These are phyloP conservation scores for Catamblyrhynchus diadema DNA, from an alignment of 2,797 vertebrate genomes.

Conservation along the genomic window DNA sequence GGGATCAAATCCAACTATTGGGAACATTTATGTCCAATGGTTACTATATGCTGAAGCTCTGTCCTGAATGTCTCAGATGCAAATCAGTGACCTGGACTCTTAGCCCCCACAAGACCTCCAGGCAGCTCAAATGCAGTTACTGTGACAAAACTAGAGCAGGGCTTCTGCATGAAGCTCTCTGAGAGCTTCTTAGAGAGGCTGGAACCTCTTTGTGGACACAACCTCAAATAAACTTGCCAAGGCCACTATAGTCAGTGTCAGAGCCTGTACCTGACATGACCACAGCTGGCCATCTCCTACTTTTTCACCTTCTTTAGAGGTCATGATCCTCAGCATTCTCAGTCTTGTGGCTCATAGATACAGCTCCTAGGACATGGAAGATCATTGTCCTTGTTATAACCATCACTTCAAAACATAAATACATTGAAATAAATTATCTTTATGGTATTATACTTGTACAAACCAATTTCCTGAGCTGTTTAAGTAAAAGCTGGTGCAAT, in stretches of 20 bases:
- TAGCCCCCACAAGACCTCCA: not conserved
- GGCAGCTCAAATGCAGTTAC: not conserved
- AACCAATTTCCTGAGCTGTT: not conserved
- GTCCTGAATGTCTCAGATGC: not conserved
- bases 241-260: not conserved
- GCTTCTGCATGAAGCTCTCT: rapidly evolving
- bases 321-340: not conserved
- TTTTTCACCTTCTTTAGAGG: not conserved
- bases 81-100: not conserved
- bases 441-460: not conserved
- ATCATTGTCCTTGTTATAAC: not conserved
- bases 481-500: not conserved
- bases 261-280: not conserved
- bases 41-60: not conserved
- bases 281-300: not conserved
- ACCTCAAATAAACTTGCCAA: not conserved
- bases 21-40: not conserved
- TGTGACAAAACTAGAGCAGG: not conserved
- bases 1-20: not conserved
- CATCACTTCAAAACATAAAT: not conserved
- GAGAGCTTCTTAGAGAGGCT: not conserved
- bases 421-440: not conserved
- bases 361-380: not conserved
- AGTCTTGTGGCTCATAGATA: not conserved
- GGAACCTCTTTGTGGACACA: not conserved